A percentile compares a stretch with the other conserved stretches of the same genome.
Evolutionary conservation across 2,113 vertebrate genomes (phyloP).

Genomic region (Sander lucioperca): DNA sequence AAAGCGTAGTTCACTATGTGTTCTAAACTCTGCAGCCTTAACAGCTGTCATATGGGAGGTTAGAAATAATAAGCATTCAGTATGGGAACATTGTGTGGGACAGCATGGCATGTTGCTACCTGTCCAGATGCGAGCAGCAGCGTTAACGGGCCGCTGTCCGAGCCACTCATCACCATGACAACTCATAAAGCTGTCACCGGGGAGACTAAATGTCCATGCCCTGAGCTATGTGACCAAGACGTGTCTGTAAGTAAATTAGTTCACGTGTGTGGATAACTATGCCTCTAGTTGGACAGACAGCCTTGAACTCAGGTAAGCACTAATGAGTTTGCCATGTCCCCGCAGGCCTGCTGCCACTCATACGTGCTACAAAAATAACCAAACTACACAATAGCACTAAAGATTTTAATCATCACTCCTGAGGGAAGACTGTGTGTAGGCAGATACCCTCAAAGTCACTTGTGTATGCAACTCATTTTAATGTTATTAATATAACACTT

Average conservation of each 20-base stretch:
- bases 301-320: constrained; percentile 61
- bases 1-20: constrained; percentile 59
- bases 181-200: constrained; percentile 74
- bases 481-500: background rate
- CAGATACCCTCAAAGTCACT: constrained; percentile 6
- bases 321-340: constrained; percentile 45
- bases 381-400: constrained; percentile 13
- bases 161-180: constrained; percentile 74
- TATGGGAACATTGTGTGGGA: constrained; percentile 61
- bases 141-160: constrained; percentile 47
- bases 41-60: constrained; percentile 50
- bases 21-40: constrained; percentile 44
- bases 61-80: constrained; percentile 64
- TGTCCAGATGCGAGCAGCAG: constrained; percentile 55
- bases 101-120: constrained; percentile 51
- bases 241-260: constrained; percentile 66
- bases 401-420: constrained; percentile 8
- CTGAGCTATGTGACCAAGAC: constrained; percentile 58
- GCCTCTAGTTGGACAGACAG: constrained; percentile 39
- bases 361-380: background rate
- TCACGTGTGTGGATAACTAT: constrained; percentile 35
- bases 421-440: background rate
- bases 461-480: background rate
- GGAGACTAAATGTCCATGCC: constrained; percentile 64
- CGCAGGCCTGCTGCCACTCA: constrained; percentile 17